phyloP scores from a whole-genome alignment of 1,140 invertebrate genomes.

The Musca domestica region DNA sequence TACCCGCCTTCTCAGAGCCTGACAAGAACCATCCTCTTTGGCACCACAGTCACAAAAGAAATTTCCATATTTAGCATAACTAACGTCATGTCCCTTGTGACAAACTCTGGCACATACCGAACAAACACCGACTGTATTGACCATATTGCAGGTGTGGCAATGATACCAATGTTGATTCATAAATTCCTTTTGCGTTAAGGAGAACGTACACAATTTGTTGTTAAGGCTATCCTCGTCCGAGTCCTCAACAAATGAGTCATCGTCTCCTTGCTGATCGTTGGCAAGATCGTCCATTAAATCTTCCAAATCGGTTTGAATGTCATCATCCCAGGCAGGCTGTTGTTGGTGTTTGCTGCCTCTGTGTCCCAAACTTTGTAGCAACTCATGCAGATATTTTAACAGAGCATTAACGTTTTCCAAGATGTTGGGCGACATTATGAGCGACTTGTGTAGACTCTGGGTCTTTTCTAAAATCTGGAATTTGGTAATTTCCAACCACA shows the following conservation, averaged over 20 bases:
- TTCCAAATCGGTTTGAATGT: slow-evolving; percentile 70
- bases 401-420: slow-evolving; percentile 47
- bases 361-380: slow-evolving; percentile 51
- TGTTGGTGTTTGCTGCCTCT: slow-evolving; percentile 61
- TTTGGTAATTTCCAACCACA: slow-evolving; percentile 75
- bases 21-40: slow-evolving; percentile 78
- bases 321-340: slow-evolving; percentile 77
- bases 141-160: slow-evolving; percentile 97
- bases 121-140: slow-evolving; percentile 96
- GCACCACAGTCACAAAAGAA: slow-evolving; percentile 99
- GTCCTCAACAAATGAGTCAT: slow-evolving; percentile 88
- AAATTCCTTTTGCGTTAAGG: slow-evolving; percentile 94
- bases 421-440: slow-evolving; percentile 53
- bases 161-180: slow-evolving; percentile 99
- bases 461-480: slow-evolving; percentile 61
- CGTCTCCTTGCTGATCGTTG: slow-evolving; percentile 70
- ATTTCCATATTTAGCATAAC: slow-evolving; percentile 96
- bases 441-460: slow-evolving; percentile 36
- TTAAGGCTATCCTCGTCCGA: slow-evolving; percentile 93
- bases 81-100: slow-evolving; percentile 94
- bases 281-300: slow-evolving; percentile 70
- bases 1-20: slow-evolving; percentile 43
- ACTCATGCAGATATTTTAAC: slow-evolving; percentile 58
- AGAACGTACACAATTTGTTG: slow-evolving; percentile 95
- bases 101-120: slow-evolving; percentile 96